phyloP scores from a whole-genome alignment of 2,113 vertebrate species.

The Labrus mixtus region DNA sequence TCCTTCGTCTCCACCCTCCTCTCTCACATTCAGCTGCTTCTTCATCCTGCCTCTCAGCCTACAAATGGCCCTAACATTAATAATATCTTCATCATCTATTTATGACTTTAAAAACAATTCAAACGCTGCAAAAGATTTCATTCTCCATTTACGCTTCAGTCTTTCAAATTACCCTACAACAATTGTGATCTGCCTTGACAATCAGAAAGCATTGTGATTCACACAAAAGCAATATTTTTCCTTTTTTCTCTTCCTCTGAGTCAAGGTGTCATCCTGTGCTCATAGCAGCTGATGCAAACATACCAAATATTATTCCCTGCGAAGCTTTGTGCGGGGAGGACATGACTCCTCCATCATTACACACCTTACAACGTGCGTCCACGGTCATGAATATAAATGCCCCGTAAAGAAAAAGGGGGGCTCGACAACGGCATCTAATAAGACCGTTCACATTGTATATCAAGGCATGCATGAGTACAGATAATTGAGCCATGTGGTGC shows the following conservation, averaged over 20 bases:
- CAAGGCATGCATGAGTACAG: constrained; percentile 63
- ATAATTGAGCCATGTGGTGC: constrained; percentile 48
- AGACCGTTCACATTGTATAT: constrained; percentile 65
- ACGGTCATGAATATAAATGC: constrained; percentile 64
- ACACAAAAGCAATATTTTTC: constrained; percentile 35
- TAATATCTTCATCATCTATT: neutral
- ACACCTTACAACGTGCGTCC: constrained; percentile 42
- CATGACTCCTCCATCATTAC: constrained; percentile 57
- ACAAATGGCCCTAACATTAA: neutral
- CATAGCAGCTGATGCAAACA: constrained; percentile 64
- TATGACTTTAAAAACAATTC: neutral
- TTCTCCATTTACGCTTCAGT: neutral
- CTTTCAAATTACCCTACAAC: constrained; percentile 8
- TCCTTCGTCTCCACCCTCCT: neutral
- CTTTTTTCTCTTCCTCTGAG: constrained; percentile 9
- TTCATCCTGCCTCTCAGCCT: neutral
- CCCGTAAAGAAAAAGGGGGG: constrained; percentile 48
- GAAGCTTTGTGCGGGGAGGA: constrained; percentile 27
- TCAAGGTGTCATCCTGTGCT: constrained; percentile 47
- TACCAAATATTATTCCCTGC: constrained; percentile 55
- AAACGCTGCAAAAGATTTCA: constrained; percentile 13
- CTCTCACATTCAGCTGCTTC: neutral
- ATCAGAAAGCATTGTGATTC: constrained; percentile 54
- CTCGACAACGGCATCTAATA: constrained; percentile 49
- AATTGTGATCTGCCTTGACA: constrained; percentile 31